Percentiles rank a stretch among this genome's conserved stretches.
Evolutionary conservation across 2,797 vertebrate species (phyloP).

Genomic region (Decapterus maruadsi): DNA sequence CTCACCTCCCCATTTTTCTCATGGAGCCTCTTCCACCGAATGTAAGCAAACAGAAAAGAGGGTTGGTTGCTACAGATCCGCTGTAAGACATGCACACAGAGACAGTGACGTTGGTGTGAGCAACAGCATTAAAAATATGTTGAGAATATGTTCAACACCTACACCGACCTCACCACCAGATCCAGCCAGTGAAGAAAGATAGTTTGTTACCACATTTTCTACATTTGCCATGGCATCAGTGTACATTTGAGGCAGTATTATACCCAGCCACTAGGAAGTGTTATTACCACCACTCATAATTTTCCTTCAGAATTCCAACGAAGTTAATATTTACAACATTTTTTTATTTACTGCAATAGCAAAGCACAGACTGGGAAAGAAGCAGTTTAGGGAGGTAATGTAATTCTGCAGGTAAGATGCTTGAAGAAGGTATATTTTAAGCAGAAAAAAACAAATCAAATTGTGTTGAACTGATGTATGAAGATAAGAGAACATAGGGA

Average conservation of each 20-base stretch:
- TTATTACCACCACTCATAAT: neutral
- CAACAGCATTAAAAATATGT: too few relatives aligned
- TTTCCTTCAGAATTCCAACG: neutral
- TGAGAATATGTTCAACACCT: too few relatives aligned
- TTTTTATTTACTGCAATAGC: neutral
- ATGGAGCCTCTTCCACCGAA: slow-evolving; percentile 90
- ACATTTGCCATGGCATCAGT: slow-evolving; percentile 88
- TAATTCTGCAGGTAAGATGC: slow-evolving; percentile 91
- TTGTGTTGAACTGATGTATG: neutral
- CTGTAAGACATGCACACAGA: slow-evolving; percentile 72
- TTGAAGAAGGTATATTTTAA: slow-evolving; percentile 90
- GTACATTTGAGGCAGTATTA: slow-evolving; percentile 91
- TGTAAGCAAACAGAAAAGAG: slow-evolving; percentile 88
- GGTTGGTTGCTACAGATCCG: slow-evolving; percentile 92
- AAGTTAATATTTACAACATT: neutral
- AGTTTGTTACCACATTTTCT: slow-evolving; percentile 89
- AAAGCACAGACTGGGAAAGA: neutral
- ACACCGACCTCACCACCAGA: slow-evolving; percentile 90
- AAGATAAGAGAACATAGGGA: slow-evolving; percentile 78
- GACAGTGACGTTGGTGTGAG: neutral
- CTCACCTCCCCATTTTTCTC: slow-evolving; percentile 92
- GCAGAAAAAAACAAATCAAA: too few relatives aligned
- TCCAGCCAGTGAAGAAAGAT: slow-evolving; percentile 89
- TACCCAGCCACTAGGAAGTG: slow-evolving; percentile 75
- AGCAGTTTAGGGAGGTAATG: neutral